These are phyloP conservation scores for Chaenodraco wilsoni DNA, from an alignment of 2,797 vertebrate species.

Conservation along the genomic window DNA sequence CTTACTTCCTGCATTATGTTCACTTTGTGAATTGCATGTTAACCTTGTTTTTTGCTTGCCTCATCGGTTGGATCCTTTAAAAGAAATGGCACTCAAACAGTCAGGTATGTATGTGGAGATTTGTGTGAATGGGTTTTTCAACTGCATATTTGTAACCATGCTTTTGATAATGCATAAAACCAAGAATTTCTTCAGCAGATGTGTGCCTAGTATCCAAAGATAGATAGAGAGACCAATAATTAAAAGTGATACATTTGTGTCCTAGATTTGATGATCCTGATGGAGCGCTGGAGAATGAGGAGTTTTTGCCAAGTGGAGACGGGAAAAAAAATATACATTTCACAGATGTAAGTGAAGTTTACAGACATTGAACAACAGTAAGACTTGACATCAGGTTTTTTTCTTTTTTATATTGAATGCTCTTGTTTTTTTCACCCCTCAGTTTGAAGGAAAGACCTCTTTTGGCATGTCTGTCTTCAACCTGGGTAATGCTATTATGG, in stretches of 20 bases:
- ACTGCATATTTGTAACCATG: slow-evolving; percentile 6
- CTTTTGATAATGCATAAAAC: not conserved
- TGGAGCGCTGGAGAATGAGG: slow-evolving; percentile 84
- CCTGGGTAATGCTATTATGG: slow-evolving; percentile 99
- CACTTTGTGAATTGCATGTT: slow-evolving; percentile 79
- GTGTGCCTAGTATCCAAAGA: slow-evolving; percentile 6
- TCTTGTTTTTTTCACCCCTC: slow-evolving; percentile 15
- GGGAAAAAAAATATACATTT: slow-evolving; percentile 90
- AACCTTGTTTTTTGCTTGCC: slow-evolving; percentile 72
- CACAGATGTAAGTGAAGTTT: slow-evolving; percentile 88
- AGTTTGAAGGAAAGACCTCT: slow-evolving; percentile 99
- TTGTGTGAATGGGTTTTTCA: not conserved
- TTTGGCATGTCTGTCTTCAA: slow-evolving; percentile 99
- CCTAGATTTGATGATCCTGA: slow-evolving; percentile 88
- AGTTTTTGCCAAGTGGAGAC: slow-evolving; percentile 86
- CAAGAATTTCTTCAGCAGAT: not conserved
- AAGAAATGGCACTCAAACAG: slow-evolving; percentile 81
- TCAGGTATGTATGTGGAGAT: slow-evolving; percentile 76
- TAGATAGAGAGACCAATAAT: not conserved
- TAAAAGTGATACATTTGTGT: slow-evolving; percentile 16
- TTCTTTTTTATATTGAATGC: slow-evolving; percentile 12
- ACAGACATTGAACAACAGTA: not conserved
- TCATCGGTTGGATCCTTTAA: slow-evolving; percentile 69
- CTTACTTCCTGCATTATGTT: slow-evolving; percentile 49
- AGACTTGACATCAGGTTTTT: not conserved